Evolutionary conservation across 92 coral and sea anemone species (phyloP), one percentile per base, ranked within the genome.

Genomic region (Muricea muricata): DNA sequence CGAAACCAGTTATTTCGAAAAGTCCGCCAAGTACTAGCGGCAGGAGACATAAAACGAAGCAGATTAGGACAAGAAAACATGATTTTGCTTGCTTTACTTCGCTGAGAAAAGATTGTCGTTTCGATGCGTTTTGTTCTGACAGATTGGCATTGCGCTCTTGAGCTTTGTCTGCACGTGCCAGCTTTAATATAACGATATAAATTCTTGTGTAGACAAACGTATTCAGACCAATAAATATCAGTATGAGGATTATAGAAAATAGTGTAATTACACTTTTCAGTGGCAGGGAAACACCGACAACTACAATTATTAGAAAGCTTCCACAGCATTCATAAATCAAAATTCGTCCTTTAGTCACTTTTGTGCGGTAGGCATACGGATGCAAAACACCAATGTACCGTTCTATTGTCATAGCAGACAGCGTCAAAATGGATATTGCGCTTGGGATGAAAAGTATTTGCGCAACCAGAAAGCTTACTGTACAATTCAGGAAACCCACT

Each of bases 41-140:
- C 0, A 75, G 80, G 17, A 50, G 52, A 75, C 80, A 75, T 34
- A 50, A 0, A 35, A 75, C 35, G 17, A 75, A 50, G 42, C 80
- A 75, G 9, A 75, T 13, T 3, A 75, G 13, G 4, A 75, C 65
- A 2, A 75, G 65, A 50, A 50, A 50, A 52, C 63, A 75, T 3
- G 80, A 47, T 11, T 75, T 75, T 25, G 65, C 65, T 24, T 47
- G 65, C 52, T 50, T 75, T 29, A 48, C 52, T 28, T 75, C 80
- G 21, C 24, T 17, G 9, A 75, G 32, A 75, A 25, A 21, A 29
- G 14, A 1, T 7, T 50, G 58, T 42, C 57, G 40, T 17, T 42
- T 73, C 28, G 31, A 28, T 10, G 37, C 28, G 39, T 29, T 25
- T 26, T 63, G 1, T 15, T 63, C 37, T 63, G n/a, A 10, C 18